phyloP scores from a whole-genome alignment of 2,113 vertebrate genomes.

The Chamaetylas fuelleborni region DNA sequence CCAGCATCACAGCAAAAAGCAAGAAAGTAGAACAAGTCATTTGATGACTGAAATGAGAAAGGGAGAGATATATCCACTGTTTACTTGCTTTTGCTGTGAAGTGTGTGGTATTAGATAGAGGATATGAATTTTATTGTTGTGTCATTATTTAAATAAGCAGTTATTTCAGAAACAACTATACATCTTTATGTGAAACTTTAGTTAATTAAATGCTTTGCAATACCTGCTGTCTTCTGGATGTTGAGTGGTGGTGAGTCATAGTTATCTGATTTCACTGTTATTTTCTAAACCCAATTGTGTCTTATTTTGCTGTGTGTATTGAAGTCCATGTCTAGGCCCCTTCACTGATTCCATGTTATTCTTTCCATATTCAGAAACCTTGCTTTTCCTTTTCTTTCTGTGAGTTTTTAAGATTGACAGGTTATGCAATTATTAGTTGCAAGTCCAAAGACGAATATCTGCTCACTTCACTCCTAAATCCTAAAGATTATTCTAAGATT shows the following conservation, averaged over 20 bases:
- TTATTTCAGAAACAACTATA: background rate
- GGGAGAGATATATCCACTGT: background rate
- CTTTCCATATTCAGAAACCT: background rate
- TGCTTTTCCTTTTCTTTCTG: background rate
- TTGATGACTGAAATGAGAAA: background rate
- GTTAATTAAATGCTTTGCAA: background rate
- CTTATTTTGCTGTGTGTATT: background rate
- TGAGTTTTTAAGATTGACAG: background rate
- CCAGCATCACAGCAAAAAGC: background rate
- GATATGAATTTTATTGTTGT: background rate
- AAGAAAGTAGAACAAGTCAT: background rate
- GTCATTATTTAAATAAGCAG: background rate
- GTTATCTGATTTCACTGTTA: background rate
- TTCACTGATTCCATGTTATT: background rate
- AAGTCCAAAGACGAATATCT: background rate
- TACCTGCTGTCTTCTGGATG: background rate
- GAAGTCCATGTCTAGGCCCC: background rate
- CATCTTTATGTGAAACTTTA: background rate
- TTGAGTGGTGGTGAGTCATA: background rate
- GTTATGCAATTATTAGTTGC: background rate
- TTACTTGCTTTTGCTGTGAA: background rate
- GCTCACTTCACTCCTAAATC: background rate
- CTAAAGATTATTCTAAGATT: background rate
- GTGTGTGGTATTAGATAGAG: background rate
- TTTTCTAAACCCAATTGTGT: slow-evolving; percentile 26